Evolutionary conservation across 1,140 invertebrate genomes (phyloP).

Genomic region (Zaprionus gabonicus): DNA sequence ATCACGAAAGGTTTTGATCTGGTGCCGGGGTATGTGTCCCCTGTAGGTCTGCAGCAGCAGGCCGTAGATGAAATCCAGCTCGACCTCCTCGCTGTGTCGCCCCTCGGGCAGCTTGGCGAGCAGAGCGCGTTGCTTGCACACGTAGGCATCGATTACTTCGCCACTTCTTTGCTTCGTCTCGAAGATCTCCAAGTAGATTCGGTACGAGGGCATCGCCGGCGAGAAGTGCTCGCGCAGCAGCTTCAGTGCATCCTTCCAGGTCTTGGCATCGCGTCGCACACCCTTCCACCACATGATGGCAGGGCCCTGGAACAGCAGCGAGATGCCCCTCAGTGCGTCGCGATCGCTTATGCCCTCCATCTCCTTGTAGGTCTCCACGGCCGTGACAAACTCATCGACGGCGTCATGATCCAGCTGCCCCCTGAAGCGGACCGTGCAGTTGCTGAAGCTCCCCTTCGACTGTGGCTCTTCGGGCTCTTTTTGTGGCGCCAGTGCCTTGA

Average conservation of each 20-base stretch:
- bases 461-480: conserved; percentile 22
- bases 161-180: conserved; percentile 51
- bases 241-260: conserved; percentile 66
- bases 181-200: conserved; percentile 78
- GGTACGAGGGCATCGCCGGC: conserved; percentile 75
- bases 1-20: conserved; percentile 70
- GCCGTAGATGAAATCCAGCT: conserved; percentile 78
- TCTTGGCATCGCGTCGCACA: conserved; percentile 69
- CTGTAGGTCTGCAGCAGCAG: conserved; percentile 67
- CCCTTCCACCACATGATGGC: conserved; percentile 80
- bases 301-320: conserved; percentile 66
- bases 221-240: conserved; percentile 76
- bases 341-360: conserved; percentile 77
- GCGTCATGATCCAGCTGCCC: conserved; percentile 80
- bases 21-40: conserved; percentile 70
- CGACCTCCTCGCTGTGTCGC: conserved; percentile 75
- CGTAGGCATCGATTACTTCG: conserved; percentile 68
- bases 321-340: conserved; percentile 74
- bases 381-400: conserved; percentile 79
- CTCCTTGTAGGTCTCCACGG: conserved; percentile 77
- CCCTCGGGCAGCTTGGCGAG: conserved; percentile 75
- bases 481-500: conserved; percentile 50
- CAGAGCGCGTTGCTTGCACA: conserved; percentile 76
- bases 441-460: conserved; percentile 79
- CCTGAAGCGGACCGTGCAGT: conserved; percentile 64